A percentile compares a stretch with the other conserved stretches of the same genome.
Conservation (phyloP, 2,113 vertebrate species). For the Lucifuga dentata region DNA sequence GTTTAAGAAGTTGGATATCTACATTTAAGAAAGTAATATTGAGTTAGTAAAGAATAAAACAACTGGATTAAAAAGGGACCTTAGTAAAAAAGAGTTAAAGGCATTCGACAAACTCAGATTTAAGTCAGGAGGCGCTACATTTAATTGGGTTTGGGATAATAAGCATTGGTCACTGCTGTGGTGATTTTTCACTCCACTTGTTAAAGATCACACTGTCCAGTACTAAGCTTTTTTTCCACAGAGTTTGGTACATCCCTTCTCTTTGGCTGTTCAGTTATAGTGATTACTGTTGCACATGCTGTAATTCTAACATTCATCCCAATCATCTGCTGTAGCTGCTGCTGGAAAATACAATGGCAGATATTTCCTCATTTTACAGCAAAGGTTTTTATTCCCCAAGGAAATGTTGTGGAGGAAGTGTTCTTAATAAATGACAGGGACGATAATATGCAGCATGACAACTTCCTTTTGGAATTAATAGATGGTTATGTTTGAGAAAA, state of each 20-base stretch:
- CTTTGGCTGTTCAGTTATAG: background rate
- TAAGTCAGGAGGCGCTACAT: conserved; percentile 19
- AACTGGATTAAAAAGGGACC: too few relatives aligned
- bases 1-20: too few relatives aligned
- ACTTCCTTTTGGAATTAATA: background rate
- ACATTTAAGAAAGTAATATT: too few relatives aligned
- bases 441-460: background rate
- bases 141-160: conserved; percentile 58
- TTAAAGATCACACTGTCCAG: background rate
- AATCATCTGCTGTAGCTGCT: conserved; percentile 1
- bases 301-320: background rate
- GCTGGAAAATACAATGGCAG: background rate
- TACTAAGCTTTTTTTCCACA: background rate
- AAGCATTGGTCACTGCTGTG: conserved; percentile 39
- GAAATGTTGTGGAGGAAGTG: background rate
- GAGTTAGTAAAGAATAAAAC: too few relatives aligned
- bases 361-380: background rate
- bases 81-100: too few relatives aligned
- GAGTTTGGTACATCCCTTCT: background rate
- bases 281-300: background rate
- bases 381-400: background rate
- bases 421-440: background rate
- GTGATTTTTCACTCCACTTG: conserved; percentile 42
- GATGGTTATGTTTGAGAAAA: conserved; percentile 16
- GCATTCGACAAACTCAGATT: too few relatives aligned